These are phyloP conservation scores for Oncopeltus fasciatus DNA, from an alignment of 1,140 invertebrate species.

Conservation along the genomic window DNA sequence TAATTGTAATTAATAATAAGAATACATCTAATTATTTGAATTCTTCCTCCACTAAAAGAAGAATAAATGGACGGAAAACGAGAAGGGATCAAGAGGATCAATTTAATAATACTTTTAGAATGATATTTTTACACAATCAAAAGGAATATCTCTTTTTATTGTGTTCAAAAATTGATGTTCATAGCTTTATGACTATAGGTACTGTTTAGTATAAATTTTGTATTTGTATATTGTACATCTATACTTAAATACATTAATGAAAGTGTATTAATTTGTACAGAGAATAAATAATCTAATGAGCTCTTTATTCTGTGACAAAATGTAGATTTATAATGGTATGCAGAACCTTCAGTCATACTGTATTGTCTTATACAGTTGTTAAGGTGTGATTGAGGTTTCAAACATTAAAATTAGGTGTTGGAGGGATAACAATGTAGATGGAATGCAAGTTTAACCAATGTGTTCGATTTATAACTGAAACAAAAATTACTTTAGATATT, in stretches of 20 bases:
- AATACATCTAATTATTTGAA: too few relatives aligned
- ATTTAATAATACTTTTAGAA: not conserved
- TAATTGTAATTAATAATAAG: not conserved
- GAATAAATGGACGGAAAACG: not conserved
- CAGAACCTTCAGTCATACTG: not conserved
- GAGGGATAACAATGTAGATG: not conserved
- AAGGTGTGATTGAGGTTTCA: not conserved
- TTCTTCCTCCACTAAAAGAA: too few relatives aligned
- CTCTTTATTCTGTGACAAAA: not conserved
- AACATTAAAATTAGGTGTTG: not conserved
- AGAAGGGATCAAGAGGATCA: not conserved
- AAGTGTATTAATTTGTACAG: not conserved
- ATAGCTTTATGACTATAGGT: conserved; percentile 5
- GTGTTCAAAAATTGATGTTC: not conserved
- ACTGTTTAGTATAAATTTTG: not conserved
- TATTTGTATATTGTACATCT: not conserved
- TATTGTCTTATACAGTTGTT: not conserved
- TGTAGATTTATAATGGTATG: not conserved
- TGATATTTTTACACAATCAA: too few relatives aligned
- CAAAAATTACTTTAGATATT: not conserved
- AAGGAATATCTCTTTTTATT: not conserved
- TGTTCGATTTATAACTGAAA: not conserved
- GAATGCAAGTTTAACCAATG: not conserved
- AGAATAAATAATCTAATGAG: not conserved
- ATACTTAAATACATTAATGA: not conserved